Base-by-base conservation (phyloP, 2,113 vertebrate genomes). In the Takifugu flavidus region DNA sequence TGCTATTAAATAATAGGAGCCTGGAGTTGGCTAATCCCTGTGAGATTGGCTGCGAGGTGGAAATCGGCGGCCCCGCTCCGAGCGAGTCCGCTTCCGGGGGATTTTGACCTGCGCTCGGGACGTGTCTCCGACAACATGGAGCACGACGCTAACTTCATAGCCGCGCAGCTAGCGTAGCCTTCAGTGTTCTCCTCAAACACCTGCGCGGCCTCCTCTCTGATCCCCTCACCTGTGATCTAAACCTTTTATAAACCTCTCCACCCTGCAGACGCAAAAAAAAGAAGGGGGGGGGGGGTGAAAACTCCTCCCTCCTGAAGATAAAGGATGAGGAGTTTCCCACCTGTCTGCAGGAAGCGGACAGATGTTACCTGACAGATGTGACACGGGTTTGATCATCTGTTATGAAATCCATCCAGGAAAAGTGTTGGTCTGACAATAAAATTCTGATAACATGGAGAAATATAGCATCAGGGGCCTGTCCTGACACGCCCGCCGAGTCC, bases 251-350 rank as follows among this genome's bases (percentile, higher is more conserved):
- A 86, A 82, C 66, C 83, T 79, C 81, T 60, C 65, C 72, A 70
- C 75, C 80, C 69, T 74, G 68, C 78, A 82, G 83, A 72, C 53
- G 81, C 49, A 20, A 31, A 59, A 71, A 72, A 70, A 77, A 15
- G 12, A 15, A 15, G 6, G 12, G 14, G 44, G 4, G 45, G 45
- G 45, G 15, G 15, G 15, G 70, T 47, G 14, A 59, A 67, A 68
- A 80, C 85, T 82, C 80, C 85, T 61, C 82, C 84, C 74, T 70
- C 62, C 47, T 86, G 88, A 86, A 88, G 88, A 89, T 89, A 87
- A 90, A 89, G 86, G 77, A 69, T 67, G 79, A 82, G 87, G 88
- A 88, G 86, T 86, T 89, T 83, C 86, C 89, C 87, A 86, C 80
- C 78, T 87, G 67, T 54, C 62, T 65, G 74, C 70, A 74, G 56